Evolutionary conservation across 2,113 vertebrate genomes (phyloP).

Genomic region (Telmatochromis brachygnathus): DNA sequence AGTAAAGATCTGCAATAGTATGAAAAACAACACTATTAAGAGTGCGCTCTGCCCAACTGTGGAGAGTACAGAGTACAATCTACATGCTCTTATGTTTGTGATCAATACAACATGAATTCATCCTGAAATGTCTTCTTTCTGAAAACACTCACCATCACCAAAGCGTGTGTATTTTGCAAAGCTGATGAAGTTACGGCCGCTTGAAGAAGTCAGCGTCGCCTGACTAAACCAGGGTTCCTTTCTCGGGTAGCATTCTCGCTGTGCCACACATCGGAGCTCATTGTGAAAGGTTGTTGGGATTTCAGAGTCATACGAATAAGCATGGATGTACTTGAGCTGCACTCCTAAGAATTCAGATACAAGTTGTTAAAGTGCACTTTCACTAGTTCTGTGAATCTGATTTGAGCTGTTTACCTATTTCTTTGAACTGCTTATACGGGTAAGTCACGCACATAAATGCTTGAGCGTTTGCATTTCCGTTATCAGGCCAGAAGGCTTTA

Average conservation of each 20-base stretch:
- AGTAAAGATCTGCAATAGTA: constrained; percentile 44
- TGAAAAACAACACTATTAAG: not conserved
- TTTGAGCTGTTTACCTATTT: not conserved
- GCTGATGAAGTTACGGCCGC: not conserved
- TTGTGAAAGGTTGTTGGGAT: not conserved
- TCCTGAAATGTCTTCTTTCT: not conserved
- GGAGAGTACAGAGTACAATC: not conserved
- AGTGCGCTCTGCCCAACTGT: not conserved
- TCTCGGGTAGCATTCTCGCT: constrained; percentile 10
- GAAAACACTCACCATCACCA: constrained; percentile 28
- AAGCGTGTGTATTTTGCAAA: constrained; percentile 45
- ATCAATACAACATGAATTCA: not conserved
- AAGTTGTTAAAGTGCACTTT: not conserved
- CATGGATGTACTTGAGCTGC: constrained; percentile 52
- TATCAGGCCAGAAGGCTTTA: constrained; percentile 34
- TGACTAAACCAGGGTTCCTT: not conserved
- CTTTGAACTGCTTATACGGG: constrained; percentile 1
- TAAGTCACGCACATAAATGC: constrained; percentile 48
- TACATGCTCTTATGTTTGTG: not conserved
- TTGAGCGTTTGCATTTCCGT: constrained; percentile 25
- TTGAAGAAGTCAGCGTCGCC: not conserved
- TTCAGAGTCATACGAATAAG: constrained; percentile 9
- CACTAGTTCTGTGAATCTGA: not conserved
- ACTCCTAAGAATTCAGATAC: constrained; percentile 2
- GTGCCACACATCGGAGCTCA: constrained; percentile 27